Evolutionary conservation across 1,140 invertebrate genomes (phyloP).

Genomic region (Tenebrio molitor): DNA sequence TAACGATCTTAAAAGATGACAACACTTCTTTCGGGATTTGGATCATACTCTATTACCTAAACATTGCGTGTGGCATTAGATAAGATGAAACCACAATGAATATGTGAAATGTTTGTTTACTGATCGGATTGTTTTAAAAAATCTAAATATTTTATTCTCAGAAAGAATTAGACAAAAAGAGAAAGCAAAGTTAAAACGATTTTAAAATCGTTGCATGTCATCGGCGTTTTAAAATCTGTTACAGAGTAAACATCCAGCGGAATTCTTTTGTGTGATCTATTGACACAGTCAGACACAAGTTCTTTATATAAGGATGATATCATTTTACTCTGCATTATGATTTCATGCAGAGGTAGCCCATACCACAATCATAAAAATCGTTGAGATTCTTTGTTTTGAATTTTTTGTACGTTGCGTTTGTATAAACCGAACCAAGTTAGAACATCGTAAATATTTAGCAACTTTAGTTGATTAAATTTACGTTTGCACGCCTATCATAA

Average conservation of each 20-base stretch:
- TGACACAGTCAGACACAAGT: conserved; percentile 25
- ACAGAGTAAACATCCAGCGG: conserved; percentile 8
- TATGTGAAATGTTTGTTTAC: no score
- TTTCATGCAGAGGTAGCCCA: conserved; percentile 26
- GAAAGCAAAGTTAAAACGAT: no score
- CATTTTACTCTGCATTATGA: conserved; percentile 17
- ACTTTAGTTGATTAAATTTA: conserved; percentile 3
- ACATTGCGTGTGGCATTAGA: no score
- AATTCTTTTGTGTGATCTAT: conserved; percentile 32
- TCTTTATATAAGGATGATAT: conserved; percentile 43
- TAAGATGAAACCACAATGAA: no score
- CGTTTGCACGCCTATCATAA: background rate
- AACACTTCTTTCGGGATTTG: no score
- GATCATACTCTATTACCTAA: no score
- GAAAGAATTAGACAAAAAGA: no score
- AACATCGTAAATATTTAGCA: background rate
- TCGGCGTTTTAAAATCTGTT: background rate
- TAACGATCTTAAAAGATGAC: no score
- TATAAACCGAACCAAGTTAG: background rate
- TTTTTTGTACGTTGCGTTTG: conserved; percentile 3
- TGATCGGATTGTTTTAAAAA: no score
- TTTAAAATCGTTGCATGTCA: background rate
- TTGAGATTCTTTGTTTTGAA: background rate
- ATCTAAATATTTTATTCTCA: no score
- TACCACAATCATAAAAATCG: background rate